Base-by-base conservation (phyloP, 1,140 invertebrate genomes). In the Papilio dardanus region DNA sequence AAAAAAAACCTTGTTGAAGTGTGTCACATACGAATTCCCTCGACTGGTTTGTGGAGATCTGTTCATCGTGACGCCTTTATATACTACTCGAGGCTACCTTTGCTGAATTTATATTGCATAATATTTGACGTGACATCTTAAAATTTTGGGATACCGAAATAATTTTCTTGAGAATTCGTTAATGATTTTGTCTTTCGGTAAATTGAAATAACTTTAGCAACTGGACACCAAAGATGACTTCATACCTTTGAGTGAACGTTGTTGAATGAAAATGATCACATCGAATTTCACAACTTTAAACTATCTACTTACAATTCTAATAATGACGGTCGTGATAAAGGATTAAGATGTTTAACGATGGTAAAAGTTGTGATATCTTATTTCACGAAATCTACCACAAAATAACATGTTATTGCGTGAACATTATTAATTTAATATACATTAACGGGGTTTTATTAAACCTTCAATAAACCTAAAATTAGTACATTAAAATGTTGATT, bases 1-100 rank as follows among this genome's bases (percentile, higher is more conserved):
- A 81, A 77, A 82, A 81, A 86, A 86, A 88, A 84, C 83, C 82
- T 87, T 86, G 84, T 82, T 86, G 82, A 87, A 89, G 80, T 88
- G 81, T 89, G 86, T 88, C 88, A 89, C 79, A 85, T 82, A 68
- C 69, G 71, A 74, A 82, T 80, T 81, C 80, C 80, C 83, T 81
- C 79, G 83, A 88, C 86, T 83, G 86, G 87, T 88, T 88, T 88
- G 66, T 76, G 74, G 69, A 83, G 79, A 84, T 82, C 74, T 81
- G 78, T 76, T 65, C 82, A 75, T 67, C 68, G 69, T 81, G 80
- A 84, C 81, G 82, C 76, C 46, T 76, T 46, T 69, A 81, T 77
- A 81, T 81, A 76, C 76, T 54, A 76, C 35, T 74, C 79, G 76
- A 81, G 58, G 76, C 77, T 81, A 76, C 77, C 73, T 76, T 75